Percentiles rank a stretch among this genome's conserved stretches.
Conservation (phyloP, 2,797 vertebrate species). For the Corythornis leucogaster region DNA sequence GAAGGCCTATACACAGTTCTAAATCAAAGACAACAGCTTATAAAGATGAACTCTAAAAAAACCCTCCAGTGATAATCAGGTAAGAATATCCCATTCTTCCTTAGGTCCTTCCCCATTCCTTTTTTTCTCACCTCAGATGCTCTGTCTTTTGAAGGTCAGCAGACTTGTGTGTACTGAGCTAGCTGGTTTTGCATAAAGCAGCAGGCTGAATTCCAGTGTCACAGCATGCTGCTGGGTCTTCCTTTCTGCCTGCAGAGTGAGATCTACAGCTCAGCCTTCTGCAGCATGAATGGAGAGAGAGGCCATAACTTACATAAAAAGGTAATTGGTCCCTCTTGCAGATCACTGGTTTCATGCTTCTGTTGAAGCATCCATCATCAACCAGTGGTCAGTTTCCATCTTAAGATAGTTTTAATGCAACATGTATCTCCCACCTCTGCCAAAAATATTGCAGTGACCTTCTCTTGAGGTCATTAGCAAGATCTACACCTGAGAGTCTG, state of each 20-base stretch:
- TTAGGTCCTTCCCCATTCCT: not conserved
- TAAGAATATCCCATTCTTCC: not conserved
- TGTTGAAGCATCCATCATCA: not conserved
- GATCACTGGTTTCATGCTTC: conserved; percentile 32
- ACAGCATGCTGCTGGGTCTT: not conserved
- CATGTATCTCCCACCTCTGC: not conserved
- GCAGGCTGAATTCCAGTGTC: not conserved
- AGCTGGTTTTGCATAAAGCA: not conserved
- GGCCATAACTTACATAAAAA: not conserved
- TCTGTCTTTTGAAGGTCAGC: not conserved
- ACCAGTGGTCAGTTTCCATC: conserved; percentile 4
- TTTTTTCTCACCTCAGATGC: not conserved
- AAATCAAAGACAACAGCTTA: not conserved
- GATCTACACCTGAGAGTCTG: not conserved
- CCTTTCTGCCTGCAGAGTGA: not conserved
- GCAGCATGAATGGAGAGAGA: not conserved
- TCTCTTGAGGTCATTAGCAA: not conserved
- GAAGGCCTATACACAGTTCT: not conserved
- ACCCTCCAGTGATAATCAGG: rapidly evolving
- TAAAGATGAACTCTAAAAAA: not conserved
- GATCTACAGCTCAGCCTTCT: not conserved
- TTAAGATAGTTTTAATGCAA: not conserved
- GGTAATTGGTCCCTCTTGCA: conserved; percentile 23
- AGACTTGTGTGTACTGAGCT: not conserved
- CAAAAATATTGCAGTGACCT: not conserved